These are phyloP conservation scores for Altica lythri DNA, from an alignment of 2,888 invertebrate species.

Conservation along the genomic window DNA sequence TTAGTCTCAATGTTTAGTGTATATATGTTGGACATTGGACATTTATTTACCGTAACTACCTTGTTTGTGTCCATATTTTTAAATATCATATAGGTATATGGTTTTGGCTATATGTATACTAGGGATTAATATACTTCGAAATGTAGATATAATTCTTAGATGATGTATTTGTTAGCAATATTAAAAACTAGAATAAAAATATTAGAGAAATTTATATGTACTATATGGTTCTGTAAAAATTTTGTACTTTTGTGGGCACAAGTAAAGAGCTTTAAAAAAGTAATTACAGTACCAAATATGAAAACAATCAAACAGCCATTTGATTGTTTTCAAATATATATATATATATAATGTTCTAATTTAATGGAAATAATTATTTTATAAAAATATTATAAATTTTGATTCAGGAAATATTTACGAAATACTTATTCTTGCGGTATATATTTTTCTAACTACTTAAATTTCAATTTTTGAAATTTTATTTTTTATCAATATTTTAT, in stretches of 20 bases:
- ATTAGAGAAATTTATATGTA: slow-evolving; percentile 6
- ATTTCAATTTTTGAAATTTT: background rate
- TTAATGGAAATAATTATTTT: too few relatives aligned
- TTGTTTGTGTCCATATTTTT: too few relatives aligned
- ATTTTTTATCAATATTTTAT: background rate
- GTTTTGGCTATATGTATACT: background rate
- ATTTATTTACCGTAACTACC: too few relatives aligned
- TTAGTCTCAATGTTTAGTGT: too few relatives aligned
- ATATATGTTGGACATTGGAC: too few relatives aligned
- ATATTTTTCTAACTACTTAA: slow-evolving; percentile 19
- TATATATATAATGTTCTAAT: background rate
- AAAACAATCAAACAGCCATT: slow-evolving; percentile 52
- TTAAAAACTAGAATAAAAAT: slow-evolving; percentile 26
- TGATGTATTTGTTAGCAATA: slow-evolving; percentile 48
- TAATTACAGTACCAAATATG: background rate
- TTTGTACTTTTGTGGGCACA: slow-evolving; percentile 38
- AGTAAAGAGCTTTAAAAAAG: slow-evolving; percentile 24
- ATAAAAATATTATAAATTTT: slow-evolving; percentile 2
- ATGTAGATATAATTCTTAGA: slow-evolving; percentile 34
- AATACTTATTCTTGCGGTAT: slow-evolving; percentile 11
- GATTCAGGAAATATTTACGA: background rate
- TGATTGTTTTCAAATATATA: slow-evolving; percentile 44
- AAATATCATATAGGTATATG: too few relatives aligned
- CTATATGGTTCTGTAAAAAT: slow-evolving; percentile 31
- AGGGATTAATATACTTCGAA: background rate